These are phyloP conservation scores for Catostylus mosaicus DNA, from an alignment of 30 jellyfish, hydroid and myxozoan species.

Conservation along the genomic window DNA sequence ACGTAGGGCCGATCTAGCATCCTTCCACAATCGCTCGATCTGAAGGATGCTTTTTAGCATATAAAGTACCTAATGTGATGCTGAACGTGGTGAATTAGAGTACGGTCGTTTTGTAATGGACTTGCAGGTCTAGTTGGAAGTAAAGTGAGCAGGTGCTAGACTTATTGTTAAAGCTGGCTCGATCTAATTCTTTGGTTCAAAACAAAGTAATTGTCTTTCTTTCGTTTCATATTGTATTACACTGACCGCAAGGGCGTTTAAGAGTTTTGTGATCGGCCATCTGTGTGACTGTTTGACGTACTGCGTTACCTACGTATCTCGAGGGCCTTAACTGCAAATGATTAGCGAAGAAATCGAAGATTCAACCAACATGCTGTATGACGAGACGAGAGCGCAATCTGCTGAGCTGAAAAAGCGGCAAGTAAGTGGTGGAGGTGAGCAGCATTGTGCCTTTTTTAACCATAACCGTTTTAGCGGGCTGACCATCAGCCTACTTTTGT, in stretches of 20 bases:
- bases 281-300: background rate
- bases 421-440: constrained; percentile 49
- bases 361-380: background rate
- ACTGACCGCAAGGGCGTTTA: constrained; percentile 40
- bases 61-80: background rate
- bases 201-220: constrained; percentile 6
- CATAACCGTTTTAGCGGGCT: background rate
- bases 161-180: background rate
- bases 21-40: background rate
- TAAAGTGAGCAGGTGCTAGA: constrained; percentile 11
- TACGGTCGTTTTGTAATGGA: too few species aligned
- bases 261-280: background rate
- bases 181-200: constrained; percentile 1
- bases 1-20: background rate
- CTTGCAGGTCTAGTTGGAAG: background rate
- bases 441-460: background rate
- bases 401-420: constrained; percentile 47
- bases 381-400: constrained; percentile 48
- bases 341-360: background rate
- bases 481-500: background rate
- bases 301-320: too few species aligned
- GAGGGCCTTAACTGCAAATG: too few species aligned
- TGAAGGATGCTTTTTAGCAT: background rate
- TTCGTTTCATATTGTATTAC: background rate
- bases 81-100: background rate